These are phyloP conservation scores for Pavo muticus DNA, from an alignment of 2,113 vertebrate genomes.

Conservation along the genomic window DNA sequence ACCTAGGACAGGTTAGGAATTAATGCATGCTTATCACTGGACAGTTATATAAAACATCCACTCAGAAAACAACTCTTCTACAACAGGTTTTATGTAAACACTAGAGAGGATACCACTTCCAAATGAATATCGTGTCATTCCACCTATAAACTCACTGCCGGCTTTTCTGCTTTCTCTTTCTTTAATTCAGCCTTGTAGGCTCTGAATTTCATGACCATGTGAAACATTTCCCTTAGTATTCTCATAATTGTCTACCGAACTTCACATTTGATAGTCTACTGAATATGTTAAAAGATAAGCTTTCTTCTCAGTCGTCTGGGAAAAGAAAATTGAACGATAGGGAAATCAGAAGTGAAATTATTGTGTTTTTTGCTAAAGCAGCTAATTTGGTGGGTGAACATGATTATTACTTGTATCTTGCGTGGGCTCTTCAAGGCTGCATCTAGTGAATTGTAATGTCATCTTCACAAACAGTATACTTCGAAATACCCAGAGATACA, in stretches of 20 bases:
- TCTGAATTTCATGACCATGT: neutral
- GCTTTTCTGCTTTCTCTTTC: neutral
- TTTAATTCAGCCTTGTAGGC: neutral
- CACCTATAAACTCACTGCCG: neutral
- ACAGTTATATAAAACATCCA: neutral
- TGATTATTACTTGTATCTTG: neutral
- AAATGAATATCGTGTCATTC: neutral
- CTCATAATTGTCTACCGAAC: neutral
- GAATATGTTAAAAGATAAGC: neutral
- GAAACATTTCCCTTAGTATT: neutral
- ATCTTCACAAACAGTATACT: neutral
- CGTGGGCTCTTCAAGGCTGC: neutral
- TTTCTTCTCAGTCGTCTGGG: neutral
- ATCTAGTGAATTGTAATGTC: neutral
- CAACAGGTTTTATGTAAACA: neutral
- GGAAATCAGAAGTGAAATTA: constrained; percentile 2
- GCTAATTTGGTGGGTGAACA: neutral
- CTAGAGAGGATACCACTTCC: neutral
- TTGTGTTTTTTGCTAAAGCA: neutral
- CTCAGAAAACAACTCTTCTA: neutral
- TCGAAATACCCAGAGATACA: neutral
- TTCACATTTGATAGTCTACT: neutral
- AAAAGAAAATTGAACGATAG: constrained; percentile 12
- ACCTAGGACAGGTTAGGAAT: neutral
- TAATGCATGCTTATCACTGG: neutral